These are phyloP conservation scores for Pachyrhynchus sulphureomaculatus DNA, from an alignment of 1,140 invertebrate species.

Conservation along the genomic window DNA sequence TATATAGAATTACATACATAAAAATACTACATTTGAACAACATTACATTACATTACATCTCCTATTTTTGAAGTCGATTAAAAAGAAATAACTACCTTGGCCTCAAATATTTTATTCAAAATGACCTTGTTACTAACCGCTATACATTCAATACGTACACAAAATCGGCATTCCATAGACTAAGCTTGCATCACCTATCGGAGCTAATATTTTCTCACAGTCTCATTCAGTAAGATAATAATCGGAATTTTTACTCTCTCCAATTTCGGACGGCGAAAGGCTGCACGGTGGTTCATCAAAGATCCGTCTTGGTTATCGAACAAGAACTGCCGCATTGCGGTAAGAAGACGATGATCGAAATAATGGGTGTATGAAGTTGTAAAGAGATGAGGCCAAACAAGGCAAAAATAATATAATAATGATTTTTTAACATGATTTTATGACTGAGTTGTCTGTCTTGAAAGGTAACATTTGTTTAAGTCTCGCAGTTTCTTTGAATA, in stretches of 20 bases:
- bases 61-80: no score
- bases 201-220: conserved; percentile 19
- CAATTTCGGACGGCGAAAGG: conserved; percentile 14
- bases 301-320: conserved; percentile 15
- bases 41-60: no score
- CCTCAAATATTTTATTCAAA: background rate
- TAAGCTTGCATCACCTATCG: conserved; percentile 17
- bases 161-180: conserved; percentile 13
- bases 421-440: no score
- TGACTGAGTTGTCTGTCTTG: no score
- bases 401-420: no score
- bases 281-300: conserved; percentile 2
- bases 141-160: conserved; percentile 11
- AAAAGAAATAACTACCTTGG: no score
- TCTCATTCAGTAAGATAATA: conserved; percentile 22
- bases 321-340: conserved; percentile 2
- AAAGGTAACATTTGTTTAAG: no score
- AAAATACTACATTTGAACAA: no score
- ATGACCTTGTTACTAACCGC: conserved; percentile 6
- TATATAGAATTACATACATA: no score
- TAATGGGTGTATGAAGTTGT: no score
- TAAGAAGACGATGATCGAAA: no score
- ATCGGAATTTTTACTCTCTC: conserved; percentile 22
- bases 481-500: no score
- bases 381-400: background rate